A percentile compares a stretch with the other conserved stretches of the same genome.
Evolutionary conservation across 2,888 invertebrate species (phyloP).

Genomic region (Incurvaria masculella): DNA sequence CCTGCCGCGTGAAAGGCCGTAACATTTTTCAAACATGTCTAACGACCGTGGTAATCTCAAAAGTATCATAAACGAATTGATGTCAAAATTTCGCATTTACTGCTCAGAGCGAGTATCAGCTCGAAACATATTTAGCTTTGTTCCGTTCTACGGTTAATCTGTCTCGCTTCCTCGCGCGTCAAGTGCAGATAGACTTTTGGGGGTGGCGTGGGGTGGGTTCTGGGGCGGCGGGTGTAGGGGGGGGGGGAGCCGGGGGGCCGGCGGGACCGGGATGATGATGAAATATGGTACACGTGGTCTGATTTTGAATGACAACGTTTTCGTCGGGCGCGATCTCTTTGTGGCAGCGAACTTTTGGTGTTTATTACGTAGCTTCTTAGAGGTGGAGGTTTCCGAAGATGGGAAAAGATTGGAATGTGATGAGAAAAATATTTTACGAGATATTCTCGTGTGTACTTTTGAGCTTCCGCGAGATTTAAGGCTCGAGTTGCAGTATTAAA

Average conservation of each 20-base stretch:
- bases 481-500: no score
- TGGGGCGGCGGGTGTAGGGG: constrained; percentile 20
- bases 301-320: constrained; percentile 68
- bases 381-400: no score
- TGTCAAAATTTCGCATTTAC: constrained; percentile 31
- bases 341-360: no score
- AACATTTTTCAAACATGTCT: no score
- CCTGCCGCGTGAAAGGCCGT: no score
- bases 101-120: constrained; percentile 45
- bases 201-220: constrained; percentile 32
- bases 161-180: constrained; percentile 56
- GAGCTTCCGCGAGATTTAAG: no score
- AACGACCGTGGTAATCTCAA: no score
- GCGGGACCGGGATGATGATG: constrained; percentile 59
- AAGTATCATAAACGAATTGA: no score
- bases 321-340: constrained; percentile 51
- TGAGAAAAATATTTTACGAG: no score
- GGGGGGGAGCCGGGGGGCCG: constrained; percentile 25
- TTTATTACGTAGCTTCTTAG: no score
- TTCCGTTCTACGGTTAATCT: constrained; percentile 57
- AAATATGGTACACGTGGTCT: constrained; percentile 72
- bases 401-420: no score
- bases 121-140: constrained; percentile 57
- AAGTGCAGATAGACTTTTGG: constrained; percentile 57
- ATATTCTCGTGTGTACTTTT: no score